Percentiles rank a stretch among this genome's conserved stretches.
Evolutionary conservation across 2,888 invertebrate genomes (phyloP).

Genomic region (Girardia tigrina): DNA sequence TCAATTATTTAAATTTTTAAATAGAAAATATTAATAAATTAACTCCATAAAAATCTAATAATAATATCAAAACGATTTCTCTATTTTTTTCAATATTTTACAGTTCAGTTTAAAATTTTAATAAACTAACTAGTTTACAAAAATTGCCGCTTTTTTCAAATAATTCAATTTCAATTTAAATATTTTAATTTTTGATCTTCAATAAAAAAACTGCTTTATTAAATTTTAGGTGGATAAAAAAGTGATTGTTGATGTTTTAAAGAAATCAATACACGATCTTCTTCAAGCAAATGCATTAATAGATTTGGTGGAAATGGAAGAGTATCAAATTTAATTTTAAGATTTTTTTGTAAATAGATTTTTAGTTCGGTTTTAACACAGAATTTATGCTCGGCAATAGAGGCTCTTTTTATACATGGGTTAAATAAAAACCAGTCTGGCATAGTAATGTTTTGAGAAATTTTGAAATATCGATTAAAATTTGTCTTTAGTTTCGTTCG

Average conservation of each 20-base stretch:
- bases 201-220: too few relatives aligned
- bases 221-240: neutral
- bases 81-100: too few relatives aligned
- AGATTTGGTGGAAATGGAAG: neutral
- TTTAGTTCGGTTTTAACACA: neutral
- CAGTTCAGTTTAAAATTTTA: too few relatives aligned
- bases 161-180: too few relatives aligned
- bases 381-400: neutral
- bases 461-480: neutral
- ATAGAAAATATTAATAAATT: too few relatives aligned
- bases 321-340: neutral
- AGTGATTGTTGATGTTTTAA: neutral
- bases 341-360: neutral
- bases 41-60: too few relatives aligned
- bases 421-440: neutral
- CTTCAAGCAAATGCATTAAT: neutral
- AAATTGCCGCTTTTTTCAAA: too few relatives aligned
- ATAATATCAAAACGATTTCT: too few relatives aligned
- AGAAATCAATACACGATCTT: slow-evolving; percentile 14
- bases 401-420: neutral
- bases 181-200: too few relatives aligned
- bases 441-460: neutral
- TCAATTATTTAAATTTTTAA: too few relatives aligned
- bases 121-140: too few relatives aligned
- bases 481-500: neutral